Percentiles rank a stretch among this genome's conserved stretches.
Conservation (phyloP, 2,113 vertebrate genomes). For the Pelodiscus sinensis region DNA sequence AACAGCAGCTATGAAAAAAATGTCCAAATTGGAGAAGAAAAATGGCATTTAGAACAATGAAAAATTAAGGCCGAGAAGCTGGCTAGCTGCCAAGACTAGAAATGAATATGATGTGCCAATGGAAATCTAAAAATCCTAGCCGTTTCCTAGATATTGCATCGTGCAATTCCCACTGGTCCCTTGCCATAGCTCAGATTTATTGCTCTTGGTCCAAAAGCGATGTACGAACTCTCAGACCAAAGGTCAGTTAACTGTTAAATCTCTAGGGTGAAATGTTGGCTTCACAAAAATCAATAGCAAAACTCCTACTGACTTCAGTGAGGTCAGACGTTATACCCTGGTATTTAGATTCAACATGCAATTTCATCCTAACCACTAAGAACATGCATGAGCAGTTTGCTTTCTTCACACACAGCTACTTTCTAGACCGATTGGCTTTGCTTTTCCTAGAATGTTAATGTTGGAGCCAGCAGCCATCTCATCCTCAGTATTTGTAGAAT, state of each 20-base stretch:
- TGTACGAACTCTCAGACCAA: rapidly evolving
- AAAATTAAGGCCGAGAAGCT: background rate
- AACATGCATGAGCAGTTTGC: background rate
- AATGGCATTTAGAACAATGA: background rate
- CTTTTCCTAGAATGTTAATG: background rate
- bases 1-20: background rate
- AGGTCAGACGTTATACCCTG: background rate
- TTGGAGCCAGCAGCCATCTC: rapidly evolving
- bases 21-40: background rate
- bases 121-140: background rate
- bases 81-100: background rate
- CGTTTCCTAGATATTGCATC: background rate
- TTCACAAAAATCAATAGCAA: background rate
- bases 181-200: background rate
- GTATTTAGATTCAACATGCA: background rate
- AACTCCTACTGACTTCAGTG: rapidly evolving
- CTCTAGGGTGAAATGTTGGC: background rate
- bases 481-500: too few species aligned
- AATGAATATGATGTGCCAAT: background rate
- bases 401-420: background rate
- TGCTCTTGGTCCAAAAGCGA: background rate
- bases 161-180: background rate
- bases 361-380: background rate
- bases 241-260: background rate
- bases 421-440: background rate